Base-by-base conservation (phyloP, 1,140 invertebrate genomes). In the Oscheius sp. region DNA sequence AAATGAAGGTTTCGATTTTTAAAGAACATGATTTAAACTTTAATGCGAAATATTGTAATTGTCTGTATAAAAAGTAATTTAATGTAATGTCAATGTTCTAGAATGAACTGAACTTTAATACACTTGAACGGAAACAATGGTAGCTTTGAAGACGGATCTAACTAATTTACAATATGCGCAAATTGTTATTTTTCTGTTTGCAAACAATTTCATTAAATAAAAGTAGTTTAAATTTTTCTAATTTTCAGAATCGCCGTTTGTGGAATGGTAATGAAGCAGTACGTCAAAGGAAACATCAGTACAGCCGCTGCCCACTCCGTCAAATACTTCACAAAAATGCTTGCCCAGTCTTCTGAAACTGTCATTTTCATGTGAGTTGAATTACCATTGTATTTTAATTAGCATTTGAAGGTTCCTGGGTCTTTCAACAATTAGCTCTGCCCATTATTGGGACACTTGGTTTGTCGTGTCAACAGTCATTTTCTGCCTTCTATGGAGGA, bases 201-300 rank as follows among this genome's bases (percentile, higher is more conserved):
- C n/a, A n/a, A n/a, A n/a, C n/a, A n/a, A n/a, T n/a, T n/a, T n/a
- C n/a, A n/a, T 15, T n/a, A 45, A 45, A 29, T 15, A 4, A 20
- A 61, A 18, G 20, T 1, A 38, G 28, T 3, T 20, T n/a, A n/a
- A n/a, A n/a, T n/a, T n/a, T n/a, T 18, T 45, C 42, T 45, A 45
- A 45, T 18, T 45, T 79, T 68, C 59, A 93, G 94, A 63, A 94
- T 97, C 75, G 96, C 94, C 38, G 95, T 95, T 82, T 99, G 95
- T 86, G 95, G 95, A 49, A 94, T 98, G 72, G 93, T 94, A 1
- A 97, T 97, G 93, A 97, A 97, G 85, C 97, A 98, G 85, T 99
- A 98, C 85, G 94, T 97, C 18, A 94, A 97, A 86, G 91, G 91
- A n/a, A 99, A 99, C 87, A 94, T 99, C 79, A 95, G 94, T 13